These are phyloP conservation scores for Bos indicus DNA, from an alignment of 2,113 vertebrate species.

Conservation along the genomic window DNA sequence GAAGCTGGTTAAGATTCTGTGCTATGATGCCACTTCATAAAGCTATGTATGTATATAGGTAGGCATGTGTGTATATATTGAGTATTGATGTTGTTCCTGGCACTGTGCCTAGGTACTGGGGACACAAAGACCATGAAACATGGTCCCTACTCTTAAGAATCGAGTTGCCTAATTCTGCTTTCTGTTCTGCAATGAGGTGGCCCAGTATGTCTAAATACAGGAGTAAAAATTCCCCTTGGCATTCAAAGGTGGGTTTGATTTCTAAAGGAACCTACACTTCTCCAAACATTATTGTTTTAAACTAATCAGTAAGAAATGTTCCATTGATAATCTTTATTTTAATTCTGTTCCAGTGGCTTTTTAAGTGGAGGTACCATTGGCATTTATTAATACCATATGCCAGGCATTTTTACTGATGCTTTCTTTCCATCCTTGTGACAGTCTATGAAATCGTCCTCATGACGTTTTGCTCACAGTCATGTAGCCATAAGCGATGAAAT, in stretches of 20 bases:
- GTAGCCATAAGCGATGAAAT: neutral
- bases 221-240: neutral
- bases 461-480: neutral
- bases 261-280: neutral
- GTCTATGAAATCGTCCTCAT: neutral
- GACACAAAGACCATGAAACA: neutral
- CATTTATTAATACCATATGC: neutral
- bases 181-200: neutral
- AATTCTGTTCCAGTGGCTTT: neutral
- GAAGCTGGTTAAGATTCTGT: no score
- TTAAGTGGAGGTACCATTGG: neutral
- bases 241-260: neutral
- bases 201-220: neutral
- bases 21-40: no score
- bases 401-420: neutral
- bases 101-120: neutral
- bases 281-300: conserved; percentile 3
- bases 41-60: no score
- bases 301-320: neutral
- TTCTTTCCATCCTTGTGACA: neutral
- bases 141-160: neutral
- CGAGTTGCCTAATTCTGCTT: neutral
- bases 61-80: no score
- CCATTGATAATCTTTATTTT: neutral
- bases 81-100: neutral